Percentiles rank a stretch among this genome's conserved stretches.
These are phyloP conservation scores for Cosmorhoe ocellata DNA, from an alignment of 2,888 invertebrate species.

Conservation along the genomic window DNA sequence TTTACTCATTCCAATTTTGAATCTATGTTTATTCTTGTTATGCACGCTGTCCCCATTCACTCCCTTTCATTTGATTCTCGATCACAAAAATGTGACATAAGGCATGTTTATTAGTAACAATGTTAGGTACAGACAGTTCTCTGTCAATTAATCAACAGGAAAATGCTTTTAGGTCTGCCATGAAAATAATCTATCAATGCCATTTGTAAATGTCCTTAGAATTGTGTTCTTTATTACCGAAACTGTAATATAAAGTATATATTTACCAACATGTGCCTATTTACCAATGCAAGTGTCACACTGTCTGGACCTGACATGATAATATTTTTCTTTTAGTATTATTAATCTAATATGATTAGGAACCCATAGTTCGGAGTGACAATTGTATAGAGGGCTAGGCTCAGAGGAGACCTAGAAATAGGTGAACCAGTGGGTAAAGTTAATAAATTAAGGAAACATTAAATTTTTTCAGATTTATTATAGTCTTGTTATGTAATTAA, in stretches of 20 bases:
- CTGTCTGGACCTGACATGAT: slow-evolving; percentile 68
- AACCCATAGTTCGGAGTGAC: slow-evolving; percentile 65
- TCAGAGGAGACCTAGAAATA: slow-evolving; percentile 58
- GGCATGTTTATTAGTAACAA: slow-evolving; percentile 51
- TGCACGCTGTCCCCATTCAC: slow-evolving; percentile 41
- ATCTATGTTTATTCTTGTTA: slow-evolving; percentile 30
- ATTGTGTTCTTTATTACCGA: slow-evolving; percentile 17
- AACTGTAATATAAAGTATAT: slow-evolving; percentile 26
- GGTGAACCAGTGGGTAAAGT: slow-evolving; percentile 79
- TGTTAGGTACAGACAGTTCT: slow-evolving; percentile 66
- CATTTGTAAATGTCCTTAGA: slow-evolving; percentile 28
- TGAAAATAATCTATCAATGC: slow-evolving; percentile 36
- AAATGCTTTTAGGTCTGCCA: slow-evolving; percentile 43
- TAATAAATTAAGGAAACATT: slow-evolving; percentile 79
- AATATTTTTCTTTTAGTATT: slow-evolving; percentile 54
- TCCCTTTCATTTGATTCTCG: slow-evolving; percentile 29
- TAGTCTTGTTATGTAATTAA: slow-evolving; percentile 83
- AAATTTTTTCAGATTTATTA: slow-evolving; percentile 82
- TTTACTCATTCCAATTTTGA: slow-evolving; percentile 36
- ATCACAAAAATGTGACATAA: slow-evolving; percentile 49
- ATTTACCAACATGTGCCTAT: slow-evolving; percentile 37
- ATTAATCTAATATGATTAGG: slow-evolving; percentile 52
- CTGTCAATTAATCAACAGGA: slow-evolving; percentile 62
- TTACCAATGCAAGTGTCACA: slow-evolving; percentile 41
- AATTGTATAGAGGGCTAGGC: slow-evolving; percentile 56